Conservation (phyloP, 1,140 invertebrate genomes). For the Spodoptera litura region DNA sequence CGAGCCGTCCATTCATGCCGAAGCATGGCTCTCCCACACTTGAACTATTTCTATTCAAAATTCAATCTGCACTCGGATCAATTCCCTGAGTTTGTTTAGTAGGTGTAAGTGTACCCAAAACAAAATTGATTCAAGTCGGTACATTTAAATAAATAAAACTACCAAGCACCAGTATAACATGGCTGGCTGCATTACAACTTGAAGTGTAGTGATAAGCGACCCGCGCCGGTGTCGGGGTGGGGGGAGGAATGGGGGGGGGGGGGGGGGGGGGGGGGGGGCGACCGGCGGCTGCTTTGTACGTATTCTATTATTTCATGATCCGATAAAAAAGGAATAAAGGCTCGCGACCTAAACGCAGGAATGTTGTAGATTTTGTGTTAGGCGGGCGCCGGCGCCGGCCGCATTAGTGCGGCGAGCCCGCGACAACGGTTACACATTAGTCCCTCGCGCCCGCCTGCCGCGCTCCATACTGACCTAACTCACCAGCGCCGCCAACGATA, state of each 20-base stretch:
- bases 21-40: too few species aligned
- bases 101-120: constrained; percentile 20
- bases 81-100: too few species aligned
- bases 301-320: constrained; percentile 79
- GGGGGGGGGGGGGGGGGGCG: constrained; percentile 30
- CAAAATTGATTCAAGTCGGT: constrained; percentile 13
- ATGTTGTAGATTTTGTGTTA: constrained; percentile 80
- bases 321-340: constrained; percentile 82
- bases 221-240: constrained; percentile 25
- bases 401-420: constrained; percentile 74
- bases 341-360: constrained; percentile 78
- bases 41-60: too few species aligned
- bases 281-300: constrained; percentile 74
- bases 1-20: too few species aligned
- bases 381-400: constrained; percentile 81
- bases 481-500: background rate
- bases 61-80: too few species aligned
- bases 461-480: background rate
- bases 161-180: constrained; percentile 13
- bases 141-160: constrained; percentile 34
- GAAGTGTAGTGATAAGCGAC: constrained; percentile 8
- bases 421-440: constrained; percentile 78
- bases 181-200: constrained; percentile 29
- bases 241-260: constrained; percentile 37
- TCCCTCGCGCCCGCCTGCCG: constrained; percentile 47